Percentiles rank a stretch among this genome's conserved stretches.
Evolutionary conservation across 1,140 invertebrate species (phyloP).

Genomic region (Amphibalanus amphitrite): DNA sequence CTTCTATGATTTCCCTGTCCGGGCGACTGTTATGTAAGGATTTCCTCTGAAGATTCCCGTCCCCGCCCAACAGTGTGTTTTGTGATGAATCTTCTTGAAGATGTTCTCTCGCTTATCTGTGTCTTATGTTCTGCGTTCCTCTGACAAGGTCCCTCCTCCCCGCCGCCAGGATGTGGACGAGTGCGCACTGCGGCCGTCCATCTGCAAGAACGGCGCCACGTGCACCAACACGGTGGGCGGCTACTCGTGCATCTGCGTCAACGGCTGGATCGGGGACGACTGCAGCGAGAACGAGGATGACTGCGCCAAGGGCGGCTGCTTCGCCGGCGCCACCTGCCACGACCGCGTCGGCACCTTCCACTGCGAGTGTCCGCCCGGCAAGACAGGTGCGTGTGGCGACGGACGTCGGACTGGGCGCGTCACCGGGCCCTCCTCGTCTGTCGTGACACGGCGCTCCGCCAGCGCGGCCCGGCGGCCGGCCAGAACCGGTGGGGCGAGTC

Average conservation of each 20-base stretch:
- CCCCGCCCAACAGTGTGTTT: too few relatives aligned
- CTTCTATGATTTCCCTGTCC: too few relatives aligned
- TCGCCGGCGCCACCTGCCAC: slow-evolving; percentile 91
- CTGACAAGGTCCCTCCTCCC: too few relatives aligned
- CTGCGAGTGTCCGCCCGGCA: slow-evolving; percentile 86
- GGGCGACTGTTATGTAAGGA: too few relatives aligned
- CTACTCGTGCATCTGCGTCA: slow-evolving; percentile 90
- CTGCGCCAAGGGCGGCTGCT: slow-evolving; percentile 78
- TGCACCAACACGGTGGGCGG: slow-evolving; percentile 78
- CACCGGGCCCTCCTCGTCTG: too few relatives aligned
- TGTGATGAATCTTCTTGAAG: too few relatives aligned
- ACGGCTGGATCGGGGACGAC: slow-evolving; percentile 79
- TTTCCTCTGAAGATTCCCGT: too few relatives aligned
- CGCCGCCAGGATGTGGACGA: slow-evolving; percentile 29
- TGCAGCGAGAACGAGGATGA: slow-evolving; percentile 88
- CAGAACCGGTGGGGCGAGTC: too few relatives aligned
- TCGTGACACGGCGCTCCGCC: too few relatives aligned
- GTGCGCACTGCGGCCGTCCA: slow-evolving; percentile 39
- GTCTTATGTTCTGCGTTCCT: too few relatives aligned
- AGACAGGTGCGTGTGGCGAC: slow-evolving; percentile 48
- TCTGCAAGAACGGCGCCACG: slow-evolving; percentile 78
- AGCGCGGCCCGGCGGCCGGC: too few relatives aligned
- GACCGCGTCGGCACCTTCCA: slow-evolving; percentile 86
- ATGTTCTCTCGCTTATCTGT: too few relatives aligned
- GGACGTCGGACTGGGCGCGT: neutral